Conservation (phyloP, 2,888 invertebrate genomes). For the Ornithoptera alexandrae region DNA sequence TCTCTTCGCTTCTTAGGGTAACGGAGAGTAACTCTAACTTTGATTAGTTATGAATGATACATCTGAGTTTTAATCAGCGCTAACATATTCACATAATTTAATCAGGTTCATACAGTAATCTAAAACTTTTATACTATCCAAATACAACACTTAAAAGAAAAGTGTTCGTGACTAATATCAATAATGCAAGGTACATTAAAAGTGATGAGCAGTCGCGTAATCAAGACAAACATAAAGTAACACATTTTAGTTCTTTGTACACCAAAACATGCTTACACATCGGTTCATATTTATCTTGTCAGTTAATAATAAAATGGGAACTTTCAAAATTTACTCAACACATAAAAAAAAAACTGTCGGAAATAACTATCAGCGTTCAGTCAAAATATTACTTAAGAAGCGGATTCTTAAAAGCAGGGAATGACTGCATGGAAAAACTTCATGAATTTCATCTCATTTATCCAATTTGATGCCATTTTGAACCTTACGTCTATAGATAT, state of each 20-base stretch:
- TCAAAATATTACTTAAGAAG: constrained; percentile 27
- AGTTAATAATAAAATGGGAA: constrained; percentile 14
- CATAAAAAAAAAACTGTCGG: constrained; percentile 27
- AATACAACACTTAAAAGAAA: too few species aligned
- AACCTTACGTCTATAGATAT: background rate
- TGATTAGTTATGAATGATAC: too few species aligned
- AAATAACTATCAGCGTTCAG: constrained; percentile 22
- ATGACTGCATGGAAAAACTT: constrained; percentile 17
- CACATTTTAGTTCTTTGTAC: background rate
- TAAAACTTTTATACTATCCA: background rate
- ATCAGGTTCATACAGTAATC: too few species aligned
- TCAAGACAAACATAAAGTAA: background rate
- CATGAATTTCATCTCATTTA: constrained; percentile 7
- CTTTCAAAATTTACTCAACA: constrained; percentile 17
- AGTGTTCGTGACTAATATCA: background rate
- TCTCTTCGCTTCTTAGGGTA: too few species aligned
- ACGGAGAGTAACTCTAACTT: too few species aligned
- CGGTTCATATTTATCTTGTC: constrained; percentile 8
- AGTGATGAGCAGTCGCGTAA: background rate
- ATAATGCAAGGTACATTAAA: background rate
- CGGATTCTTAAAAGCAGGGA: constrained; percentile 29
- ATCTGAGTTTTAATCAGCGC: too few species aligned
- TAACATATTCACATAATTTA: too few species aligned
- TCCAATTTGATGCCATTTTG: constrained; percentile 9
- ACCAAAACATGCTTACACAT: background rate